Base-by-base conservation (phyloP, 1,140 invertebrate genomes). In the Macrosteles quadrilineatus region DNA sequence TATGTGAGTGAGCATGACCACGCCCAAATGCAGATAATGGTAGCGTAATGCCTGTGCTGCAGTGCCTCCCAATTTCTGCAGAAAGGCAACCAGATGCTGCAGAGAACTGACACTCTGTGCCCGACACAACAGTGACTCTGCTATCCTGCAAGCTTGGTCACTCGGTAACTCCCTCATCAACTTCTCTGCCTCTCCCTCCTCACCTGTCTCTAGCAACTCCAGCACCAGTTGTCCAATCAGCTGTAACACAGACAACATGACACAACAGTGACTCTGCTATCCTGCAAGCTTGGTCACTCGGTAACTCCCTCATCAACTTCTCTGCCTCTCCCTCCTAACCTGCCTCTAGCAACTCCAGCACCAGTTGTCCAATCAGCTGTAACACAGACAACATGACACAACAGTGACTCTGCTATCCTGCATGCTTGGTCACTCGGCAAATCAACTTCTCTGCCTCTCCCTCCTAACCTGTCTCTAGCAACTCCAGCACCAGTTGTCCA, bases 21-120 rank as follows among this genome's bases (percentile, higher is more conserved):
- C 53, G 53, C 69, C 64, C 45, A 71, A 55, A 19, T 66, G 59
- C 2, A 68, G 59, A 77, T 73, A 25, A 64, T 57, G 68, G 73
- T 78, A 78, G 73, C 81, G 80, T 3, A 69, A 62, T 40, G 36
- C 25, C 27, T 47, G 53, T 12, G 32, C 30, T 6, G 55, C 11
- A 1, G 57, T 47, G 2, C 36, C 14, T 30, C 25, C 57, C 30
- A 19, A 17, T 2, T 14, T 17, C 19, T 63, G 55, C 19, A 69
- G 14, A 40, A 59, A 59, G 14, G 23, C 1, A 2, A 62, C 25
- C 11, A 64, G 25, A 12, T 47, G 50, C 21, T 64, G 68, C 25
- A 64, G 43, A 17, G 21, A 36, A 19, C 29, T 25, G 19, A 69
- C 23, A 9, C 17, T 62, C n/a, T 32, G 31, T 0, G 68, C 57